A percentile compares a stretch with the other conserved stretches of the same genome.
Conservation (phyloP, 2,888 invertebrate species). For the Muscina levida region DNA sequence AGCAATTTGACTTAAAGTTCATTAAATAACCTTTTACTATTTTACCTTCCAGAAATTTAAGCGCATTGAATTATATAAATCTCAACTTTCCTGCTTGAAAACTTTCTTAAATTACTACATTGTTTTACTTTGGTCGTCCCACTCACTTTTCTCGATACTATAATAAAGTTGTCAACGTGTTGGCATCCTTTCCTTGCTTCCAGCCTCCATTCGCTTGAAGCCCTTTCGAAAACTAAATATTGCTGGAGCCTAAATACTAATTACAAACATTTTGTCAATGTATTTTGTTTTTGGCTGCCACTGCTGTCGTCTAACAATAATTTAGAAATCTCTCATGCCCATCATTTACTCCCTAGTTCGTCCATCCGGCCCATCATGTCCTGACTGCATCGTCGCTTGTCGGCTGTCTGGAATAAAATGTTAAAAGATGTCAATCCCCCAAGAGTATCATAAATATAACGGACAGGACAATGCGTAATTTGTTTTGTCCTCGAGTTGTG, state of each 20-base stretch:
- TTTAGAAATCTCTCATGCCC: constrained; percentile 1
- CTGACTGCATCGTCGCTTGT: too few species aligned
- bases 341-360: too few species aligned
- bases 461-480: constrained; percentile 60
- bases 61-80: too few species aligned
- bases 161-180: constrained; percentile 55
- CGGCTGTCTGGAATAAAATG: constrained; percentile 42
- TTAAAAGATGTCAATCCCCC: constrained; percentile 60
- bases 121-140: too few species aligned
- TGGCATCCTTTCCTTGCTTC: neutral
- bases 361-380: too few species aligned
- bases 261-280: constrained; percentile 55
- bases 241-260: constrained; percentile 61
- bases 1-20: too few species aligned
- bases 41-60: too few species aligned
- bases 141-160: constrained; percentile 22
- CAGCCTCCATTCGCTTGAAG: too few species aligned
- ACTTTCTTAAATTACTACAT: neutral
- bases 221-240: too few species aligned
- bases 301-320: constrained; percentile 46
- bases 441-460: constrained; percentile 62
- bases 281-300: too few species aligned
- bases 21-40: too few species aligned
- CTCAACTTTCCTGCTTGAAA: neutral
- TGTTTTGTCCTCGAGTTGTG: constrained; percentile 37